Evolutionary conservation across 2,888 invertebrate species (phyloP), one percentile per base, ranked within the genome.

Genomic region (Pegoplata infirma): DNA sequence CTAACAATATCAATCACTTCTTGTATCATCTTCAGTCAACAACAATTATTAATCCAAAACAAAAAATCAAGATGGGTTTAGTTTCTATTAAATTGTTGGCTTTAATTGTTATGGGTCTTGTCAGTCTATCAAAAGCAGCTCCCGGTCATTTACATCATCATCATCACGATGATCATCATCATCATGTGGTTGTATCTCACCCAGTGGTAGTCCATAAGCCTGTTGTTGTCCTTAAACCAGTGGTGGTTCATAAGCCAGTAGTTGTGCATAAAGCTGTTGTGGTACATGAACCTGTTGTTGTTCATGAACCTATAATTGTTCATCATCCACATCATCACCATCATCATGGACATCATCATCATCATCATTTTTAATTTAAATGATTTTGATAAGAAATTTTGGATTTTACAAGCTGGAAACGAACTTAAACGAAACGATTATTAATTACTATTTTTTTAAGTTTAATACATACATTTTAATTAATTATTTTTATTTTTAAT

Each of bases 111-210:
- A 8, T 79, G 25, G 75, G 49, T 12, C 21, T 67, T 8, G 7
- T 74, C 17, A 51, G 17, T 10, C 3, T 80, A 8, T n/a, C 44
- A 3, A 51, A 66, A 14, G 76, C 81, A 14, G 76, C 75, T 28
- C 82, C 82, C n/a, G 82, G 82, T 21, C 53, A 80, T 74, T 64
- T 77, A 14, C 75, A 81, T 69, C 76, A 73, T 58, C 66, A 63
- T n/a, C n/a, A n/a, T 66, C 80, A 25, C 25, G 5, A 40, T 40
- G 36, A 10, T 36, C 36, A 36, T 36, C 36, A 6, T 36, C 36
- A 68, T 69, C 59, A 71, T 36, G 55, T 66, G 3, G 23, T 82
- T 51, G 80, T 81, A 12, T 64, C 68, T 10, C 77, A 73, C 44
- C 81, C 79, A 0, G 79, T 81, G 12, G 69, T 81, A 1, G 61